These are phyloP conservation scores for Orthonevra nobilis DNA, from an alignment of 2,888 invertebrate species.

Conservation along the genomic window DNA sequence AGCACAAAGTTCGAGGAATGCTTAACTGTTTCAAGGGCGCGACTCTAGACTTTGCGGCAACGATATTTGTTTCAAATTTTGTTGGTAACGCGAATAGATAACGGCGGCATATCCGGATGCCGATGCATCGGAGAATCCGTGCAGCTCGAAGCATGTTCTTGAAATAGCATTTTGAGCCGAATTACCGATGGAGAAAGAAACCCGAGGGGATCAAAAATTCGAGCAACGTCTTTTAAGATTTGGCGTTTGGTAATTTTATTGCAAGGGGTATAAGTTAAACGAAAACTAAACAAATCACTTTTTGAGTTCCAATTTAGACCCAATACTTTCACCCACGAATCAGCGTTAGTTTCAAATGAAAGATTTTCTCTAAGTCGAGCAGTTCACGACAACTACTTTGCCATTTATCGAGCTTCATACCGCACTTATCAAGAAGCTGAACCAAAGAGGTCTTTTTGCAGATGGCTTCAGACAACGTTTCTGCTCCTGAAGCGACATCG, in stretches of 20 bases:
- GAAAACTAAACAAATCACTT: constrained; percentile 2
- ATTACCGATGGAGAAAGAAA: constrained; percentile 56
- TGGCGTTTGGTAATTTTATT: constrained; percentile 25
- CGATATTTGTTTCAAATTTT: constrained; percentile 12
- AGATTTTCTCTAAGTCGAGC: too few species aligned
- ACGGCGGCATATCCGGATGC: too few species aligned
- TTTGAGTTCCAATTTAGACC: constrained; percentile 58
- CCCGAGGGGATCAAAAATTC: constrained; percentile 61
- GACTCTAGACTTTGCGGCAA: constrained; percentile 25
- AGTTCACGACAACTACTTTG: too few species aligned
- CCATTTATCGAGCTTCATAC: too few species aligned
- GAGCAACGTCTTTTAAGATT: constrained; percentile 22
- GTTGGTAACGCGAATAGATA: too few species aligned
- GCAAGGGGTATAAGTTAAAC: constrained; percentile 4
- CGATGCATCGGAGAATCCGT: constrained; percentile 36
- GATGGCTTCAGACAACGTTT: too few species aligned
- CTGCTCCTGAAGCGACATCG: too few species aligned
- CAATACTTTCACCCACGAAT: too few species aligned
- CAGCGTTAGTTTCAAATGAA: too few species aligned
- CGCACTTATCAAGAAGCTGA: too few species aligned
- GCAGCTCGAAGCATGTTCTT: constrained; percentile 34
- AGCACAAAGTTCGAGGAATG: too few species aligned
- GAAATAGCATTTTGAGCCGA: constrained; percentile 57
- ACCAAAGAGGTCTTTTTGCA: constrained; percentile 11
- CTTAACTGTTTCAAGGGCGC: constrained; percentile 19